Evolutionary conservation across 2,797 vertebrate genomes (phyloP), one percentile per base, ranked within the genome.

Genomic region (Decapterus maruadsi): DNA sequence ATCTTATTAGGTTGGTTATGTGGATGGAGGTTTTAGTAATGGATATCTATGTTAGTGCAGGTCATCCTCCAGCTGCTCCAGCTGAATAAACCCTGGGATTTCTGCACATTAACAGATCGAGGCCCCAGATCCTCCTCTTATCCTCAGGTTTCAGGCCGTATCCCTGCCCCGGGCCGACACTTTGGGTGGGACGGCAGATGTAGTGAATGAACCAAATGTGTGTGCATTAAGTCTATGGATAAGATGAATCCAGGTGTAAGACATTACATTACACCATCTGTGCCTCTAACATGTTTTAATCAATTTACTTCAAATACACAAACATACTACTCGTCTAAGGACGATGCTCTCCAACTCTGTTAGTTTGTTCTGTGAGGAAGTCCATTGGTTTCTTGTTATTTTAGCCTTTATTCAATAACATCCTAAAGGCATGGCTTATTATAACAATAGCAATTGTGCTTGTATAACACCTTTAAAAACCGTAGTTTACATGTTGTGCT

Each of bases 61-160:
- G 59, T 81, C 69, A 70, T 60, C 48, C 46, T 71, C 62, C 72
- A 73, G 65, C 85, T 53, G 62, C 66, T 56, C 53, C 84, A 86
- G 84, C 78, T 81, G 75, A 78, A 70, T 76, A 76, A 86, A 83
- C 81, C 34, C n/a, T 20, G 20, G 29, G 57, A 67, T 76, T 70
- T 86, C 67, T 76, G 22, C 8, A n/a, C 64, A 73, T 83, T 83
- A 76, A 42, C 55, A 60, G 50, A 50, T 66, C 72, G 55, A 65
- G 56, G 51, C 68, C 46, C 57, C 10, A 36, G 46, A 36, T 36
- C 51, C 43, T 51, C 38, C 10, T 36, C 48, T 54, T 34, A 38
- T 75, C 72, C 61, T 85, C 75, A 31, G 65, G 72, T 87, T 85
- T 73, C 80, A 81, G 10, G 62, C 54, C 20, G 31, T 43, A 53